phyloP scores from a whole-genome alignment of 2,888 invertebrate species.

The Hermaeophaga mercurialis region DNA sequence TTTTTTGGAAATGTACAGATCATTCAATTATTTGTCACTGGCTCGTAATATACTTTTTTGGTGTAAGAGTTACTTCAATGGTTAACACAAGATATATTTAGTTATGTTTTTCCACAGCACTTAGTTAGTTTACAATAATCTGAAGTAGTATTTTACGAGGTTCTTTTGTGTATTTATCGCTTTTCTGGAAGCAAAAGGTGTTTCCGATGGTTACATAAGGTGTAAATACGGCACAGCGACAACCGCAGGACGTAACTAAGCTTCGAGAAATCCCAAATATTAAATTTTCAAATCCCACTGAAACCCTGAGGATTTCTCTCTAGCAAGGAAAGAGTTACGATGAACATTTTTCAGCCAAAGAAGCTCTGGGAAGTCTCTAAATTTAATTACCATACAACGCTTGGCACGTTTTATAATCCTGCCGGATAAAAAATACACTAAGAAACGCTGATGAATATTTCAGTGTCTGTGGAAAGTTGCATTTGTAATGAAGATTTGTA shows the following conservation, averaged over 20 bases:
- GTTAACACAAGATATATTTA: too few species aligned
- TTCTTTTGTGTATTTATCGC: neutral
- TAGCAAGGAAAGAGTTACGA: slow-evolving; percentile 12
- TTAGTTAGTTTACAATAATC: too few species aligned
- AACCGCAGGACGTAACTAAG: slow-evolving; percentile 8
- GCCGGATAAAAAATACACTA: neutral
- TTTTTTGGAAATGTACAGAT: too few species aligned
- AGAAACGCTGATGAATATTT: neutral
- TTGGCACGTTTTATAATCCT: slow-evolving; percentile 2
- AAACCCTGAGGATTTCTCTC: slow-evolving; percentile 8
- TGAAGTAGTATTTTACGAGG: too few species aligned
- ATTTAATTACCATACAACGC: slow-evolving; percentile 6
- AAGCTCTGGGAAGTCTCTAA: slow-evolving; percentile 10
- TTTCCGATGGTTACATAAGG: neutral
- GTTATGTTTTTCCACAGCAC: too few species aligned
- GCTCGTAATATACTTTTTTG: too few species aligned
- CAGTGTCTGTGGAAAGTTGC: slow-evolving; percentile 1
- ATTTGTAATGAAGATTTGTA: slow-evolving; percentile 6
- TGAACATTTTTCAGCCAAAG: neutral
- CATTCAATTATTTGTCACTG: too few species aligned
- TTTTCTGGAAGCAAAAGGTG: slow-evolving; percentile 1
- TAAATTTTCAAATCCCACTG: slow-evolving; percentile 23
- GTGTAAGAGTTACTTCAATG: too few species aligned
- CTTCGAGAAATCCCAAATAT: slow-evolving; percentile 15
- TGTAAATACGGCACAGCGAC: slow-evolving; percentile 10